These are phyloP conservation scores for Schizothorax lantsangensis DNA, from an alignment of 2,797 vertebrate species.

Conservation along the genomic window DNA sequence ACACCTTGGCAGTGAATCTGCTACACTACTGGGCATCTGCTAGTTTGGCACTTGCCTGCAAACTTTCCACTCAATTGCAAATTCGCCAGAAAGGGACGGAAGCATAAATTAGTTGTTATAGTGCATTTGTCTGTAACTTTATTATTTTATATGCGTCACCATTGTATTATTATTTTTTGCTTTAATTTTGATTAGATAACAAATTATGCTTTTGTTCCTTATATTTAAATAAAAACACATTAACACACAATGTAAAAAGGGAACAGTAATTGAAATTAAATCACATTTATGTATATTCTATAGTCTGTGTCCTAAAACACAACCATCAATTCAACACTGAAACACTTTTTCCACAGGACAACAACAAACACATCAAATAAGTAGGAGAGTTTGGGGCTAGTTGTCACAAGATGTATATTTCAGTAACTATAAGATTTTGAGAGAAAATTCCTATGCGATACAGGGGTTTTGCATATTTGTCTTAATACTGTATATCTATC, in stretches of 20 bases:
- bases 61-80: slow-evolving; percentile 24
- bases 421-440: background rate
- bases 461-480: background rate
- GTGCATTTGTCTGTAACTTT: background rate
- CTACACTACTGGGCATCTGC: slow-evolving; percentile 44
- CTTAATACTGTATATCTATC: no score
- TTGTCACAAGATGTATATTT: background rate
- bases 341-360: background rate
- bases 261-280: background rate
- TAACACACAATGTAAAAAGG: slow-evolving; percentile 4
- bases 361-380: background rate
- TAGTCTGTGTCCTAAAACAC: background rate
- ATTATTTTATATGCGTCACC: background rate
- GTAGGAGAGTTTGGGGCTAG: background rate
- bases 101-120: background rate
- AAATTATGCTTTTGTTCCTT: background rate
- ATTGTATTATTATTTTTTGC: background rate
- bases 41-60: slow-evolving; percentile 44
- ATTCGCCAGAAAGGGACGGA: background rate
- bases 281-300: background rate
- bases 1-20: slow-evolving; percentile 39
- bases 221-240: background rate
- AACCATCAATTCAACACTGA: background rate
- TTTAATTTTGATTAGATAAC: background rate
- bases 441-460: background rate